Evolutionary conservation across 2,113 vertebrate genomes (phyloP).

Genomic region (Corythornis madagascariensis): DNA sequence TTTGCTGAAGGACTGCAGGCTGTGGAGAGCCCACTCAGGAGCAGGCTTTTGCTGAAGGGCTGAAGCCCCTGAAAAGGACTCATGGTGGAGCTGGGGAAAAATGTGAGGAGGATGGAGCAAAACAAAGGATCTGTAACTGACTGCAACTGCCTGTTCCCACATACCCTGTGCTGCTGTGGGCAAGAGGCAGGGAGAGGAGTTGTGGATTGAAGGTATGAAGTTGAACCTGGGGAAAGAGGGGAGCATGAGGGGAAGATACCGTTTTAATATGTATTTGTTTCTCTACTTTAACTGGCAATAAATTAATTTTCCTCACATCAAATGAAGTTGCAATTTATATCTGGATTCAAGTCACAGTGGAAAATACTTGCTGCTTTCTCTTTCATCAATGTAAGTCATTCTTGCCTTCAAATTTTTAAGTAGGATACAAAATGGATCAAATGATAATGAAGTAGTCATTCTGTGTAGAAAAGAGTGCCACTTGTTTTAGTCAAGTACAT

Average conservation of each 20-base stretch:
- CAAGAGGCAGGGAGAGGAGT: not conserved
- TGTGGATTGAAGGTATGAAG: not conserved
- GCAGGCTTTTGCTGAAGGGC: not conserved
- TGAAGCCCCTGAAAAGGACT: not conserved
- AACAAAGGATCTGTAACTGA: not conserved
- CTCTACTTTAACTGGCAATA: not conserved
- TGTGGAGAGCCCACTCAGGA: not conserved
- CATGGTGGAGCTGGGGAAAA: not conserved
- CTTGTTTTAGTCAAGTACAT: not conserved
- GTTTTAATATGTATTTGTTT: not conserved
- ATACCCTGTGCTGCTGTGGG: not conserved
- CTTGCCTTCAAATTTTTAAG: not conserved
- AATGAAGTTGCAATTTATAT: not conserved
- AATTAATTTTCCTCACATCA: not conserved
- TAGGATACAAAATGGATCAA: not conserved
- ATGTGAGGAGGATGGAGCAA: fast-evolving
- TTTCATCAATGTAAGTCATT: not conserved
- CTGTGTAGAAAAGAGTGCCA: not conserved
- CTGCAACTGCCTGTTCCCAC: not conserved
- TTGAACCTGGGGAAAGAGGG: not conserved
- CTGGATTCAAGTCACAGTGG: not conserved
- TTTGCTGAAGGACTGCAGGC: not conserved
- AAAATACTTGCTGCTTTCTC: not conserved
- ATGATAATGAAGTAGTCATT: not conserved
- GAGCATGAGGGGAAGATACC: not conserved